These are phyloP conservation scores for Druon quercuslanigerum DNA, from an alignment of 1,140 invertebrate genomes.

Conservation along the genomic window DNA sequence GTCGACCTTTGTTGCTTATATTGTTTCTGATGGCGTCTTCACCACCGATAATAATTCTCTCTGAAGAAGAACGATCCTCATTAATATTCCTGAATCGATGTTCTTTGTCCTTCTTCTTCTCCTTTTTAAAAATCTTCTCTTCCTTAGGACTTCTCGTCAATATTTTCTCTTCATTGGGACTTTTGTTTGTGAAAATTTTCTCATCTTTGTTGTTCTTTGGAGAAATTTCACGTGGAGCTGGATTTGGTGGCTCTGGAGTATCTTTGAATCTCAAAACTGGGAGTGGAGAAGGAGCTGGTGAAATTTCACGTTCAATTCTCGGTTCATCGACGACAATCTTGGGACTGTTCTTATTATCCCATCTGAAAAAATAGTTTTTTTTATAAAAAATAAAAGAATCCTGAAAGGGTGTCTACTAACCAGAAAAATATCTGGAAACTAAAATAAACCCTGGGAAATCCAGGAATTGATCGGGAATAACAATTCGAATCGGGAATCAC, in stretches of 20 bases:
- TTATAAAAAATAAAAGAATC: background rate
- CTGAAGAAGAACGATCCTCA: constrained; percentile 70
- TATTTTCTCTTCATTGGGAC: constrained; percentile 58
- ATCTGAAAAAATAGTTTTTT: constrained; percentile 53
- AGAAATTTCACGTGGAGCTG: constrained; percentile 62
- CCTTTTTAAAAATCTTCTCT: constrained; percentile 63
- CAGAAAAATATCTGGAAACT: too few relatives aligned
- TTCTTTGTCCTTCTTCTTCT: constrained; percentile 68
- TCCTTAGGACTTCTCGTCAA: constrained; percentile 61
- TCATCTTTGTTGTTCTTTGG: constrained; percentile 50
- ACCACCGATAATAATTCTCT: constrained; percentile 88
- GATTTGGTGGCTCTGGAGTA: constrained; percentile 62
- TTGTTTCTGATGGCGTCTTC: constrained; percentile 80
- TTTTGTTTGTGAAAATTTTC: constrained; percentile 47
- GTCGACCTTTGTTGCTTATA: constrained; percentile 70
- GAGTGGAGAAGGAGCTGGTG: constrained; percentile 56
- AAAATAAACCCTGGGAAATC: too few relatives aligned
- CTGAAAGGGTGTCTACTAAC: background rate
- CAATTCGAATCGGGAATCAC: too few relatives aligned
- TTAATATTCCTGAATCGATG: constrained; percentile 62
- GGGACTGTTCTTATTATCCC: constrained; percentile 67
- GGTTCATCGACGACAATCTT: constrained; percentile 67
- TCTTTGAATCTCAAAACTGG: constrained; percentile 61
- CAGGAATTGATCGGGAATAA: too few relatives aligned
- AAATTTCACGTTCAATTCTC: constrained; percentile 56